A percentile compares a stretch with the other conserved stretches of the same genome.
Conservation (phyloP, 2,888 invertebrate species). For the Himalopsyche tibetana region DNA sequence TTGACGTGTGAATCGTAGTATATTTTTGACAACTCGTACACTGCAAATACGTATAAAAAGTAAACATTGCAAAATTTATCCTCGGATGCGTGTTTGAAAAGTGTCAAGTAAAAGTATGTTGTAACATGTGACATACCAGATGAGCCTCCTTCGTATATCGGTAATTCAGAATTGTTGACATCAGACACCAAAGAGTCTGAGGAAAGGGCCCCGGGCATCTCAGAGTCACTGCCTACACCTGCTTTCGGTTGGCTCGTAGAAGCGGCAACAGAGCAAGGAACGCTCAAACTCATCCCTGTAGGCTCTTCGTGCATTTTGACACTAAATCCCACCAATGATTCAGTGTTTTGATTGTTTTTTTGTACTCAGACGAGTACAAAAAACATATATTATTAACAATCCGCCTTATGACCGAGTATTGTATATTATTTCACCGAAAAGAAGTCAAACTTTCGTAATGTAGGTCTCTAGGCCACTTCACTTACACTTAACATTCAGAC, state of each 20-base stretch:
- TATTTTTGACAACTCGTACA: not conserved
- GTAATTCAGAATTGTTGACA: conserved; percentile 77
- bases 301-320: conserved; percentile 82
- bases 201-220: conserved; percentile 70
- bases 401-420: conserved; percentile 79
- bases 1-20: not conserved
- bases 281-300: conserved; percentile 78
- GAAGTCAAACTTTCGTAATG: conserved; percentile 77
- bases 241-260: conserved; percentile 76
- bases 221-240: conserved; percentile 67
- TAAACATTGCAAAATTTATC: conserved; percentile 2
- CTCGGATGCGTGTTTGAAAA: conserved; percentile 6
- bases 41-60: not conserved
- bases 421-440: conserved; percentile 72
- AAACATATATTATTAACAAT: conserved; percentile 74
- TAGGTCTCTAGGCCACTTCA: conserved; percentile 94
- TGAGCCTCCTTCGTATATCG: conserved; percentile 79
- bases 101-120: conserved; percentile 9
- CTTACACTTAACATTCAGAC: conserved; percentile 88
- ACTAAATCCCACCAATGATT: conserved; percentile 67
- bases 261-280: conserved; percentile 81
- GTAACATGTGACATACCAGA: conserved; percentile 71
- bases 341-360: conserved; percentile 68
- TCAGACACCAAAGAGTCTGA: conserved; percentile 75
- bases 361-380: conserved; percentile 73